phyloP scores from a whole-genome alignment of 2,888 invertebrate species.

The Athalia cordata region DNA sequence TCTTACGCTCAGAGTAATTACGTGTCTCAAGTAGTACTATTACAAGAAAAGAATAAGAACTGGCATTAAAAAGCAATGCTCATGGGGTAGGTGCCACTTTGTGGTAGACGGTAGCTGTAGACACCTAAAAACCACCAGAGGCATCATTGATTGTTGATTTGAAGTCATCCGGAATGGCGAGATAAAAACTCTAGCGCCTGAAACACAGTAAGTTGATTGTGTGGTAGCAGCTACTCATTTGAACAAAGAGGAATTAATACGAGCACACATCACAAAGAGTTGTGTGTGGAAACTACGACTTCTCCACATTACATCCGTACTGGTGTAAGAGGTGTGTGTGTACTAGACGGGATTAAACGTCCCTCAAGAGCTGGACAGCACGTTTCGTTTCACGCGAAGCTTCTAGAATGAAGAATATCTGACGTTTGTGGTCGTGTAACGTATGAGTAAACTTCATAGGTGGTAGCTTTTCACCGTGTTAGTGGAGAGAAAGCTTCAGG shows the following conservation, averaged over 20 bases:
- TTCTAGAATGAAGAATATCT: slow-evolving; percentile 5
- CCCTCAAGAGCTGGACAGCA: slow-evolving; percentile 23
- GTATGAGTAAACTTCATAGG: neutral
- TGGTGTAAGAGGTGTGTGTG: slow-evolving; percentile 18
- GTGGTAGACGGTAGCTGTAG: neutral
- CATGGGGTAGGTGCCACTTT: neutral
- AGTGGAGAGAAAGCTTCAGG: slow-evolving; percentile 20
- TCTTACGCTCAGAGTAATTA: slow-evolving; percentile 5
- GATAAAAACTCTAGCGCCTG: slow-evolving; percentile 16
- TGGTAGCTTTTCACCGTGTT: slow-evolving; percentile 11
- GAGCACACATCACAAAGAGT: neutral
- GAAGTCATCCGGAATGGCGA: slow-evolving; percentile 28
- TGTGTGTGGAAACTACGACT: neutral
- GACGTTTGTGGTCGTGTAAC: neutral
- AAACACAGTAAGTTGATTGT: neutral
- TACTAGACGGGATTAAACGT: slow-evolving; percentile 29
- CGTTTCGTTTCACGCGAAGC: slow-evolving; percentile 12
- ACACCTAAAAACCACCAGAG: neutral
- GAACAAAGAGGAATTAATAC: slow-evolving; percentile 17
- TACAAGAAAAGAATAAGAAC: slow-evolving; percentile 1
- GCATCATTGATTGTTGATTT: slow-evolving; percentile 39
- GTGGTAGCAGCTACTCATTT: neutral
- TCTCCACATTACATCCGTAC: neutral
- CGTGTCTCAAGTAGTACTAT: slow-evolving; percentile 6
- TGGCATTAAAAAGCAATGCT: slow-evolving; percentile 1